Base-by-base conservation (phyloP, 1,140 invertebrate species). In the Calephelis nemesis region DNA sequence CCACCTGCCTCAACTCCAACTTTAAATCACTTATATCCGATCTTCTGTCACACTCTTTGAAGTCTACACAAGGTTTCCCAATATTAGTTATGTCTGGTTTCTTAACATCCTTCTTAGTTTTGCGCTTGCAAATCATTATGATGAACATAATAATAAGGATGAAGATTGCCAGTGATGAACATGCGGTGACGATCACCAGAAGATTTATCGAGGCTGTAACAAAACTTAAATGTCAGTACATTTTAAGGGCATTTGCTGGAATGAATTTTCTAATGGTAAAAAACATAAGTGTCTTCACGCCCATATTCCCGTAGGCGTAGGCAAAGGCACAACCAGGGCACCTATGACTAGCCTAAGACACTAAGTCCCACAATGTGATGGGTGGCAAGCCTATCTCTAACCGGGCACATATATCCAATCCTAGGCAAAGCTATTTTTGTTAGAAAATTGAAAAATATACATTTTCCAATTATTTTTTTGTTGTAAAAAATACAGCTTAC, bases 21-120 rank as follows among this genome's bases (percentile, higher is more conserved):
- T 90, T 90, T 67, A 90, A 70, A 69, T 90, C 87, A 64, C 88
- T 90, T 5, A 90, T 88, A 65, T 88, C 86, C 0, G 85, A 88
- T 65, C 74, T 83, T 45, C 84, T 74, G 67, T 91, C 88, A 58
- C 82, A 85, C 60, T 91, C 87, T 58, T 88, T 90, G 48, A 76
- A 89, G 40, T 87, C 83, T 8, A 49, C 49, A 5, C 78, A 82
- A 39, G 69, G 81, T 71, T 89, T 88, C 4, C 79, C 77, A 63
- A 88, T 58, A 40, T 86, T 78, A 4, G 87, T 84, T 9, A 91
- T 78, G 45, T 91, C 86, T 8, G 88, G 85, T 69, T 89, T 89
- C 72, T 89, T 89, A 0, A 79, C 81, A 12, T 89, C 84, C 0
- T 73, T 72, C 49, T 81, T 84, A 0, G 75, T 75, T 54, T 78